phyloP scores from a whole-genome alignment of 2,888 invertebrate species.

The Leptopilina drosophilae region DNA sequence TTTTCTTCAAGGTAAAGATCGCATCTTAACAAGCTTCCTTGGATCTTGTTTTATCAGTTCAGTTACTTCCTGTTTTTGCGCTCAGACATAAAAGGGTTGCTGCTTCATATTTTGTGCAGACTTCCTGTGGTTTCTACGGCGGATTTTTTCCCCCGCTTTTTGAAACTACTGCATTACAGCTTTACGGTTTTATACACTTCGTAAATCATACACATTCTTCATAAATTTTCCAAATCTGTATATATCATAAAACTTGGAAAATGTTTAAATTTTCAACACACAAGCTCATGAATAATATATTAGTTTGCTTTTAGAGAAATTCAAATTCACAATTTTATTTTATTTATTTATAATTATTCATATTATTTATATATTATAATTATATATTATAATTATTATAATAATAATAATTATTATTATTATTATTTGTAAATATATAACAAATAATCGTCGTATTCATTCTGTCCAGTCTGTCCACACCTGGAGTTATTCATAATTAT shows the following conservation, averaged over 20 bases:
- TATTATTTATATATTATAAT: too few relatives aligned
- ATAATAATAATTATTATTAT: too few relatives aligned
- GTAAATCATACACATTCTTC: slow-evolving; percentile 15
- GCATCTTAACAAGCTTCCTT: background rate
- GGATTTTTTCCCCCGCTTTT: background rate
- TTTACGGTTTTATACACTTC: slow-evolving; percentile 38
- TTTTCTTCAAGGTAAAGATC: background rate
- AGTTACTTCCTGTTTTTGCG: slow-evolving; percentile 6
- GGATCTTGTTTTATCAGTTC: slow-evolving; percentile 8
- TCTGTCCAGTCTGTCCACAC: too few relatives aligned
- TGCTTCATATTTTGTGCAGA: slow-evolving; percentile 29
- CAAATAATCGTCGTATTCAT: too few relatives aligned
- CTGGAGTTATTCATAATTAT: too few relatives aligned
- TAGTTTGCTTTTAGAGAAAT: too few relatives aligned
- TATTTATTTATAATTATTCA: too few relatives aligned
- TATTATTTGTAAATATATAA: too few relatives aligned
- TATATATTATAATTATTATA: too few relatives aligned
- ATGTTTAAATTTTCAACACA: slow-evolving; percentile 14
- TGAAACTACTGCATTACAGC: background rate
- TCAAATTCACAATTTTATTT: background rate
- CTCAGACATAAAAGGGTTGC: slow-evolving; percentile 24
- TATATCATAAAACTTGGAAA: background rate
- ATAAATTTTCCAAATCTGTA: slow-evolving; percentile 22
- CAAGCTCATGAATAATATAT: too few relatives aligned
- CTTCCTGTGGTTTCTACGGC: slow-evolving; percentile 1